Evolutionary conservation across 2,797 vertebrate genomes (phyloP), one percentile per base, ranked within the genome.

Genomic region (Apodemus agrarius): DNA sequence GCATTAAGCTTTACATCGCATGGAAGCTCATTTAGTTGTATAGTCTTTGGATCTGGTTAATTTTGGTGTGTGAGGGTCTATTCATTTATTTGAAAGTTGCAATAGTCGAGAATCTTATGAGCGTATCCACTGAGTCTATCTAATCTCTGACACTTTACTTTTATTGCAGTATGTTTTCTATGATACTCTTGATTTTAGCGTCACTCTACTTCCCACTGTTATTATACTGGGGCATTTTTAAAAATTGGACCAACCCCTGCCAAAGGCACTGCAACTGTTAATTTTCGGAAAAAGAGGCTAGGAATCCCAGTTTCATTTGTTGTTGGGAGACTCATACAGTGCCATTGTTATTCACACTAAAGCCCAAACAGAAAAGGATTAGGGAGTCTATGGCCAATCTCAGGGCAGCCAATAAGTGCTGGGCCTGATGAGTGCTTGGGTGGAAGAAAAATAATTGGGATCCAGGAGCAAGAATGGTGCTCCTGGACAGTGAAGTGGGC

Each of bases 301-400:
- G 22, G 61, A 85, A 26, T 54, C 26, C 81, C 61, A n/a, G 43
- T 94, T 26, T 95, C 34, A n/a, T 93, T 82, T 96, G 37, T 49
- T 93, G 17, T 82, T 67, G 61, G 13, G 40, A 87, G 63, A 78
- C 49, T 76, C 31, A 79, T 63, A 86, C 34, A 72, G 31, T 61
- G 17, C 61, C 13, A 79, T 75, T 91, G 69, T 17, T 43, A 59
- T 69, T 95, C 57, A 31, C 57, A 82, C 43, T 94, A 84, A 91
- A 91, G 59, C 69, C 52, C 82, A 94, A 96, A 91, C 3, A 72
- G 93, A 75, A 94, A 96, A 84, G 40, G 78, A 76, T 37, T 96
- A 82, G 59, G 14, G 37, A 57, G 85, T 57, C n/a, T 88, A 21
- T 74, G 16, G 37, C 24, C 52, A 43, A 4, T 29, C 24, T 54